Conservation (phyloP, 64 coral and sea anemone genomes). For the Montipora foliosa region DNA sequence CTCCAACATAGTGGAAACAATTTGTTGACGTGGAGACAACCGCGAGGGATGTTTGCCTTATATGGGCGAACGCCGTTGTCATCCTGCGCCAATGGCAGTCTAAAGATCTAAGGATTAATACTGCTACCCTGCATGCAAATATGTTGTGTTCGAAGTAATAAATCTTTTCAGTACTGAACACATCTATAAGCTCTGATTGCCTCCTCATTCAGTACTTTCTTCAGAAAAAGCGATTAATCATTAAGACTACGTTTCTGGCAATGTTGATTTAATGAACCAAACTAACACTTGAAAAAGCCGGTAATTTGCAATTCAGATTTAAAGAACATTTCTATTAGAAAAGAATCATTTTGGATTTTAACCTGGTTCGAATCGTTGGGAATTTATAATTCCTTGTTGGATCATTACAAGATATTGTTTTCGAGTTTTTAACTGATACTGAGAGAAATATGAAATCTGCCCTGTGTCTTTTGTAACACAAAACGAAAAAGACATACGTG, state of each 20-base stretch:
- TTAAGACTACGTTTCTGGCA: not conserved
- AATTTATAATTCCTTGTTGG: not conserved
- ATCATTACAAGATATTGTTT: not conserved
- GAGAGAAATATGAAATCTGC: not conserved
- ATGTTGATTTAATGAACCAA: not conserved
- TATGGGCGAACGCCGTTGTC: no score
- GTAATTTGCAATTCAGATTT: constrained; percentile 57
- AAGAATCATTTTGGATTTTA: not conserved
- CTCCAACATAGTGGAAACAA: no score
- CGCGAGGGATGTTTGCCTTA: no score
- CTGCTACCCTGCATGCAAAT: no score
- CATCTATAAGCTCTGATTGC: no score
- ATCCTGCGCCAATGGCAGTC: no score
- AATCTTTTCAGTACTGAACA: no score
- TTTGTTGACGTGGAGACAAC: no score
- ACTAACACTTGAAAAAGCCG: not conserved
- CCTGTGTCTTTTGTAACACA: not conserved
- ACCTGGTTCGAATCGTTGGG: not conserved
- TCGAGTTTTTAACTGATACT: not conserved
- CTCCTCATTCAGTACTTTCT: not conserved
- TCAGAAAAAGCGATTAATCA: not conserved
- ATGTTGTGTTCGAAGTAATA: no score
- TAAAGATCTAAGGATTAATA: no score
- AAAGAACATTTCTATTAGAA: not conserved
- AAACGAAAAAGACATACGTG: not conserved